Conservation (phyloP, 2,888 invertebrate species). For the Meliscaeva auricollis region DNA sequence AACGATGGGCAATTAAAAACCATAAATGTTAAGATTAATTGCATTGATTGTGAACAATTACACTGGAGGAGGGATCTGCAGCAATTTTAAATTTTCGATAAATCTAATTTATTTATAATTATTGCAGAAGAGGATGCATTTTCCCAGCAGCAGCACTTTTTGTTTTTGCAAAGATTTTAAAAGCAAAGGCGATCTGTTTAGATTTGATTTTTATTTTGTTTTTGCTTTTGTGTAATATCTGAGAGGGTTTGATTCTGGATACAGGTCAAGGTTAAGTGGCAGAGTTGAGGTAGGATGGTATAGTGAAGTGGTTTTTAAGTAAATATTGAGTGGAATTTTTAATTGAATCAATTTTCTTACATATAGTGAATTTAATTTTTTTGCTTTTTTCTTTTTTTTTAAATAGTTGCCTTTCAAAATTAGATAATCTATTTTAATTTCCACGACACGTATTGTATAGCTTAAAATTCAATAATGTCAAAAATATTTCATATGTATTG, state of each 20-base stretch:
- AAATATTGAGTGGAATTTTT: constrained; percentile 66
- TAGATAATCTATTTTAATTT: no score
- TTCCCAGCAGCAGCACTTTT: constrained; percentile 7
- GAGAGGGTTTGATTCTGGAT: neutral
- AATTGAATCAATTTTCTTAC: constrained; percentile 55
- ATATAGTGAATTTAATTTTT: constrained; percentile 21
- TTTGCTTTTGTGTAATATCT: neutral
- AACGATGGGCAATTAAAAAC: constrained; percentile 67
- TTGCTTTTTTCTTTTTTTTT: constrained; percentile 35
- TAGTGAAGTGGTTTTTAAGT: constrained; percentile 69
- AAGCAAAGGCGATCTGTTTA: constrained; percentile 50
- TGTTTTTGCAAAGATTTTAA: constrained; percentile 45
- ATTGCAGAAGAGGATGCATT: constrained; percentile 64
- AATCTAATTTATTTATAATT: constrained; percentile 67
- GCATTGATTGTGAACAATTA: constrained; percentile 60
- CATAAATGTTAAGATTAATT: constrained; percentile 76
- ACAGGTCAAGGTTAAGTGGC: constrained; percentile 72
- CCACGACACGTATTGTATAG: no score
- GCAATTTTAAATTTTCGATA: constrained; percentile 63
- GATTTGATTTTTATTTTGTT: constrained; percentile 24
- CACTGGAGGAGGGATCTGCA: constrained; percentile 25
- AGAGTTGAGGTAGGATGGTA: constrained; percentile 67
- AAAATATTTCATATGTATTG: no score
- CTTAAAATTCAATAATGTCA: no score
- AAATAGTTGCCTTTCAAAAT: no score